Percentiles rank a stretch among this genome's conserved stretches.
These are phyloP conservation scores for Sylvia borin DNA, from an alignment of 2,797 vertebrate species.

Conservation along the genomic window DNA sequence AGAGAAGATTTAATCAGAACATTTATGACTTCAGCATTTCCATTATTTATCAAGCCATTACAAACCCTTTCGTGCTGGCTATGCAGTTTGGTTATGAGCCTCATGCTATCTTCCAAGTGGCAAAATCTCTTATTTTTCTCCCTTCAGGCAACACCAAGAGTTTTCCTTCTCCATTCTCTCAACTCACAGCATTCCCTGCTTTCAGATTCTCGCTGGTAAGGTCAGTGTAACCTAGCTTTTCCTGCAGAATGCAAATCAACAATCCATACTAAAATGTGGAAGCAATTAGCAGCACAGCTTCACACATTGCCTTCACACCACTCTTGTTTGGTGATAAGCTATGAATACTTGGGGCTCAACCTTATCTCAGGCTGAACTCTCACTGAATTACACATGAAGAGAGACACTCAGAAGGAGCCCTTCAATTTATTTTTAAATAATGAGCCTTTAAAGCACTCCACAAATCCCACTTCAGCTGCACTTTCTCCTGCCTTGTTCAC, in stretches of 20 bases:
- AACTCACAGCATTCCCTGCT: background rate
- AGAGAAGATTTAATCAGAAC: background rate
- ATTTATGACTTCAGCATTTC: background rate
- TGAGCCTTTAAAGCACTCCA: background rate
- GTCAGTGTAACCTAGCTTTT: background rate
- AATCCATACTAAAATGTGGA: conserved; percentile 24
- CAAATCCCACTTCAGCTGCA: background rate
- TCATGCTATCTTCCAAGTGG: background rate
- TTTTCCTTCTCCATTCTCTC: background rate
- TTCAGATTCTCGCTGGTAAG: background rate
- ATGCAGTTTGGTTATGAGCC: background rate
- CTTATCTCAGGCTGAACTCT: conserved; percentile 44
- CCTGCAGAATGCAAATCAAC: background rate
- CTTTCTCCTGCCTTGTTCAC: background rate
- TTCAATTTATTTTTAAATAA: conserved; percentile 46
- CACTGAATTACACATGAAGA: conserved; percentile 65
- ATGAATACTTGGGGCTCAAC: conserved; percentile 27
- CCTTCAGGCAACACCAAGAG: background rate
- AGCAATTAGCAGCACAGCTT: conserved; percentile 51
- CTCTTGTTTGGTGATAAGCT: conserved; percentile 14
- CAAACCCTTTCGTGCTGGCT: background rate
- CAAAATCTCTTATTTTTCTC: background rate
- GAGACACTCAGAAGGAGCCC: background rate
- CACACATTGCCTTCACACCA: conserved; percentile 41
- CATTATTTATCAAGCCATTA: background rate